A percentile compares a stretch with the other conserved stretches of the same genome.
Conservation (phyloP, 2,113 vertebrate genomes). For the Bettongia penicillata region DNA sequence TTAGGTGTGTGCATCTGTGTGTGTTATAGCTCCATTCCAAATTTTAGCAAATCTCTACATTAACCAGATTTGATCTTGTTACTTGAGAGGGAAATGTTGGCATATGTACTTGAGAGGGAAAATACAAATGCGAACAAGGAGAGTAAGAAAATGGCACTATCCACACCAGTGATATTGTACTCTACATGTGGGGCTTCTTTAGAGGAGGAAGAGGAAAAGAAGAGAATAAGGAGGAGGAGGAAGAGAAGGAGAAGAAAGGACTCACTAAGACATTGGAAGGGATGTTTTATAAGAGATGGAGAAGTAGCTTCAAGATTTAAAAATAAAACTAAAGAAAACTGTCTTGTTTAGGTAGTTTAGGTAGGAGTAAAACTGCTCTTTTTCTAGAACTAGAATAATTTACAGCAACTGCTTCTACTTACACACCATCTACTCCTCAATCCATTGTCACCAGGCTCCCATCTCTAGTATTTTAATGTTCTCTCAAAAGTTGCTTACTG, state of each 20-base stretch:
- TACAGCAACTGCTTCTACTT: neutral
- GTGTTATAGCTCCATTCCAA: neutral
- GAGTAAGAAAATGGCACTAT: neutral
- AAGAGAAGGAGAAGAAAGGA: neutral
- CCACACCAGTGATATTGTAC: neutral
- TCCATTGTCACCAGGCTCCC: neutral
- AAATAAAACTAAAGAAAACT: neutral
- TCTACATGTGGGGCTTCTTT: neutral
- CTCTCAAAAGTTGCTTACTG: neutral
- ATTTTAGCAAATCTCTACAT: neutral
- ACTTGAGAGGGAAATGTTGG: neutral
- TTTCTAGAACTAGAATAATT: neutral
- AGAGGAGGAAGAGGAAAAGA: neutral
- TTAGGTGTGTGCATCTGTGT: neutral
- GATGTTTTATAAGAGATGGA: neutral
- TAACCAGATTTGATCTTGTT: neutral
- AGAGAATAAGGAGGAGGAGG: neutral
- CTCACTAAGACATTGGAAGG: neutral
- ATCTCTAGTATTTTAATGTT: neutral
- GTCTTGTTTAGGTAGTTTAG: too few relatives aligned
- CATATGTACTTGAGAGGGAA: neutral
- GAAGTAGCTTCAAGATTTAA: neutral
- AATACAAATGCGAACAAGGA: neutral
- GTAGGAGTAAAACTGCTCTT: neutral
- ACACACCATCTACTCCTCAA: neutral